These are phyloP conservation scores for Parnassius apollo DNA, from an alignment of 2,888 invertebrate genomes.

Conservation along the genomic window DNA sequence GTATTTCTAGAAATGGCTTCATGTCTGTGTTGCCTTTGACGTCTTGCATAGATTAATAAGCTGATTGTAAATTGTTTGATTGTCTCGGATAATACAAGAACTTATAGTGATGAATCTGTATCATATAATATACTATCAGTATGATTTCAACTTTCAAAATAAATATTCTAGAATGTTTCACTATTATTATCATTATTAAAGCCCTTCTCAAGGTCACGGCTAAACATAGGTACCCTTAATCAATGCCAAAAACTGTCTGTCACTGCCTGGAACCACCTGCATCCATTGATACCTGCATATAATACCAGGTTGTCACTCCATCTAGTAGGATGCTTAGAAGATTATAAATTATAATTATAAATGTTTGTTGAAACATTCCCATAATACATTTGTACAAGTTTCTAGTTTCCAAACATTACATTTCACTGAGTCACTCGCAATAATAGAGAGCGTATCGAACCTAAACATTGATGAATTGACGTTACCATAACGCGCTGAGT, in stretches of 20 bases:
- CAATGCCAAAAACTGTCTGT: too few relatives aligned
- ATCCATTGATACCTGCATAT: too few relatives aligned
- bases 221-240: too few relatives aligned
- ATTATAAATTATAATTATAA: conserved; percentile 14
- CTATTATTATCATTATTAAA: neutral
- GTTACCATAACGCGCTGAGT: conserved; percentile 16
- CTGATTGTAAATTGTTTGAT: neutral
- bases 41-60: neutral
- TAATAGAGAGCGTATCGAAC: conserved; percentile 27
- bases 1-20: conserved; percentile 23
- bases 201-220: neutral
- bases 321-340: neutral
- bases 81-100: neutral
- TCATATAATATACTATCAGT: neutral
- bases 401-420: conserved; percentile 7
- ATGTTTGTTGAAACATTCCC: conserved; percentile 19
- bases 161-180: neutral
- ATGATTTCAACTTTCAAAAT: neutral
- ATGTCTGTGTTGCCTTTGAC: conserved; percentile 8
- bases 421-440: conserved; percentile 14
- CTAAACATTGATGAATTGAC: conserved; percentile 24
- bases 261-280: too few relatives aligned
- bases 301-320: too few relatives aligned
- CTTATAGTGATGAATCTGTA: neutral
- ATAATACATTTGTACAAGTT: neutral